These are phyloP conservation scores for Butorides virescens DNA, from an alignment of 2,113 vertebrate species.

Conservation along the genomic window DNA sequence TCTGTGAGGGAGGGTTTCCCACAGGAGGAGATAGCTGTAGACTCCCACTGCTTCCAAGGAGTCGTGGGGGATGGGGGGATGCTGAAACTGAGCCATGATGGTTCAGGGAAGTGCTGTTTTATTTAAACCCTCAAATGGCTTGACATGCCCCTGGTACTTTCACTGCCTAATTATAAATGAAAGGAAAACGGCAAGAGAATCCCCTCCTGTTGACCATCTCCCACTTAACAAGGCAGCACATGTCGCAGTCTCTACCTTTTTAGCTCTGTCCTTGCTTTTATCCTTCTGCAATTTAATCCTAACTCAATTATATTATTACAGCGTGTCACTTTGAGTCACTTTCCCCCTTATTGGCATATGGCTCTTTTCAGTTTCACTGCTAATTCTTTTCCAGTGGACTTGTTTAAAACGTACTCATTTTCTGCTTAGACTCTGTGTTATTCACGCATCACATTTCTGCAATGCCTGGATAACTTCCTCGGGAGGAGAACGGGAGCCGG, in stretches of 20 bases:
- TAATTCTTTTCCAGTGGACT: conserved; percentile 78
- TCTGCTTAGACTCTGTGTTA: conserved; percentile 63
- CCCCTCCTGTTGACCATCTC: conserved; percentile 59
- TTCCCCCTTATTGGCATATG: conserved; percentile 72
- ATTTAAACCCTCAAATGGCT: conserved; percentile 56
- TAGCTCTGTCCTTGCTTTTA: conserved; percentile 63
- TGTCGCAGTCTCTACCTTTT: conserved; percentile 47
- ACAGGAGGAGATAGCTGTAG: conserved; percentile 36
- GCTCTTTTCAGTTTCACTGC: conserved; percentile 71
- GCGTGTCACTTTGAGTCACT: conserved; percentile 66
- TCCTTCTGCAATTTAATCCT: conserved; percentile 69
- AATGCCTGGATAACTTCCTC: conserved; percentile 63
- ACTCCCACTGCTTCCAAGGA: conserved; percentile 29
- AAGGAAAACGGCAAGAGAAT: conserved; percentile 49
- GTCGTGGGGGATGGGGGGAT: not conserved
- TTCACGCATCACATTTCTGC: conserved; percentile 63
- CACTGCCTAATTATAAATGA: conserved; percentile 66
- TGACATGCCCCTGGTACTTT: conserved; percentile 56
- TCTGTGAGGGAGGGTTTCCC: conserved; percentile 53
- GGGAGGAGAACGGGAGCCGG: conserved; percentile 36
- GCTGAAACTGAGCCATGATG: conserved; percentile 11
- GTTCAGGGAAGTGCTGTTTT: conserved; percentile 19
- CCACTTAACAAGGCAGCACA: conserved; percentile 57
- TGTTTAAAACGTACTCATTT: conserved; percentile 74
- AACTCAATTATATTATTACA: conserved; percentile 75